Conservation (phyloP, 2,797 vertebrate species). For the Lepilemur ruficaudatus region DNA sequence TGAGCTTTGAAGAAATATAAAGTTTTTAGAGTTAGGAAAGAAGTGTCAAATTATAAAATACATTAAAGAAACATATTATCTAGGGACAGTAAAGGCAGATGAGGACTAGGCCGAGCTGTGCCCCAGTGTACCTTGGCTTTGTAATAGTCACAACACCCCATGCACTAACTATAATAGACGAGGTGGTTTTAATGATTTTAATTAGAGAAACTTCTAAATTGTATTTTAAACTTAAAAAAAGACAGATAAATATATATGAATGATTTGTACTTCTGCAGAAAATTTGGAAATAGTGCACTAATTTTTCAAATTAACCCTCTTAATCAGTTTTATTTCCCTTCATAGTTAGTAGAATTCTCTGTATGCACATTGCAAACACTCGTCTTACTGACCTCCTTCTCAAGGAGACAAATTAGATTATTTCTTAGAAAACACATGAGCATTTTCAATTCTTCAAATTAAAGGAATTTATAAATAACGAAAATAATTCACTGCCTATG, state of each 20-base stretch:
- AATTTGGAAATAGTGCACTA: neutral
- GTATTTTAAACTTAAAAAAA: neutral
- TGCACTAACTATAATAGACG: too few relatives aligned
- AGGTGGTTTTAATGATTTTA: neutral
- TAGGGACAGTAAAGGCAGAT: neutral
- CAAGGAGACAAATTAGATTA: neutral
- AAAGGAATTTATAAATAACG: neutral
- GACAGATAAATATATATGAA: neutral
- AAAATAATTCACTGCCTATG: neutral
- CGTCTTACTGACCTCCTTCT: neutral
- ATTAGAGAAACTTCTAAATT: neutral
- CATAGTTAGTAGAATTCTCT: neutral
- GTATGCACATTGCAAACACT: neutral
- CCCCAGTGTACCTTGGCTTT: neutral
- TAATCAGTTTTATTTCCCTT: neutral
- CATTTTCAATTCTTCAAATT: neutral
- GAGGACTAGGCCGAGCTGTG: accelerated
- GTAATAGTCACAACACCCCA: neutral
- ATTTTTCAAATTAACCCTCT: neutral
- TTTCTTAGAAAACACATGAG: neutral
- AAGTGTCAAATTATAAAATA: neutral
- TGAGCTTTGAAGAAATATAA: neutral
- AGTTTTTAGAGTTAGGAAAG: neutral
- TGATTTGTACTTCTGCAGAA: neutral
- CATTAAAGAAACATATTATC: neutral